Base-by-base conservation (phyloP, 2,888 invertebrate species). In the Eupithecia subfuscata region DNA sequence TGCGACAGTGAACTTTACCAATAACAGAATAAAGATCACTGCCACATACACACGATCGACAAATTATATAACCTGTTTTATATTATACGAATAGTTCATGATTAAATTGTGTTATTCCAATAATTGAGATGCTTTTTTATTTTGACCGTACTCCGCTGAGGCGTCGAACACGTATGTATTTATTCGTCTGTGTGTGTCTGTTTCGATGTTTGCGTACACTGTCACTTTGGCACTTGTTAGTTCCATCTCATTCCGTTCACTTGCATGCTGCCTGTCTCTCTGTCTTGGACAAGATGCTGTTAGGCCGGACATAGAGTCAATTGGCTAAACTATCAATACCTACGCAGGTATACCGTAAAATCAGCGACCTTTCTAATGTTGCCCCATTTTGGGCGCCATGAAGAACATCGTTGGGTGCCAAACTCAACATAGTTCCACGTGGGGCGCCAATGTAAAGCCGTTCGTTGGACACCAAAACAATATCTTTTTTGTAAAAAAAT, bases 91-190 rank as follows among this genome's bases (percentile, higher is more conserved):
- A 91, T 94, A 94, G 92, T 92, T 92, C 93, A 92, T 95, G 93
- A 95, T 95, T 94, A 95, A 95, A 95, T 94, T 95, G 94, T 95
- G 94, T 95, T 95, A 94, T 88, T 94, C 92, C 89, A 94, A 94
- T 94, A 93, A 95, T 87, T 94, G 91, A 94, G 89, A 92, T 94
- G 94, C 93, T 95, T 94, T 95, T 93, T 94, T 93, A 93, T 93
- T 93, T 94, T 93, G 92, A 94, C 93, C 91, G 92, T 91, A 94
- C 94, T 93, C 93, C 90, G 92, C 93, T 92, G 94, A 94, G 94
- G 92, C 93, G 92, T 91, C 92, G 87, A 94, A 89, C 94, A 95
- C 94, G 94, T 95, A 95, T 93, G 95, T 95, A 95, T 93, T 88
- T 91, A 92, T 90, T 93, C 91, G 92, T 92, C 88, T 91, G 92